phyloP scores from a whole-genome alignment of 2,888 invertebrate species.

The Drosophila kuntzei region DNA sequence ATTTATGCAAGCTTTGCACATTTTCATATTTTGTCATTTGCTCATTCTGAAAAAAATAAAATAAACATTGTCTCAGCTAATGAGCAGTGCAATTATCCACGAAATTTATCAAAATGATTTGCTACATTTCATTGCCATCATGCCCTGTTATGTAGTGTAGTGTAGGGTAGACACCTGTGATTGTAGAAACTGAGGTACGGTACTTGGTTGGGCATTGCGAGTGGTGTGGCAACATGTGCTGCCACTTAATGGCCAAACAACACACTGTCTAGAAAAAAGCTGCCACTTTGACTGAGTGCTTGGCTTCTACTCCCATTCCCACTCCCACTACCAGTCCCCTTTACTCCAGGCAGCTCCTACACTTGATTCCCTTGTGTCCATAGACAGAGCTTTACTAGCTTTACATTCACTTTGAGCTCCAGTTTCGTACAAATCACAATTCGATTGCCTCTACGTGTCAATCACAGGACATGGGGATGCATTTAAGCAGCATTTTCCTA shows the following conservation, averaged over 20 bases:
- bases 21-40: slow-evolving; percentile 34
- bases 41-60: not conserved
- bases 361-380: not conserved
- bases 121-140: slow-evolving; percentile 29
- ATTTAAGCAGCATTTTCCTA: slow-evolving; percentile 60
- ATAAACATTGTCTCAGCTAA: slow-evolving; percentile 30
- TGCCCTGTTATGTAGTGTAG: slow-evolving; percentile 9
- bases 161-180: slow-evolving; percentile 49
- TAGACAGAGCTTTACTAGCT: slow-evolving; percentile 13
- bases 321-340: too few relatives aligned
- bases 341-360: not conserved
- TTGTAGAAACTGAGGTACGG: not conserved
- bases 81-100: slow-evolving; percentile 38
- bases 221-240: slow-evolving; percentile 49
- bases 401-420: slow-evolving; percentile 24
- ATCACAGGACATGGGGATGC: slow-evolving; percentile 68
- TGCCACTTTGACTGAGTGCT: slow-evolving; percentile 59
- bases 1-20: slow-evolving; percentile 28
- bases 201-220: not conserved
- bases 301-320: not conserved
- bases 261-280: slow-evolving; percentile 36
- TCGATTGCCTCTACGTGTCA: slow-evolving; percentile 81
- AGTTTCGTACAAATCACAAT: slow-evolving; percentile 71
- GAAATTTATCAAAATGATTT: slow-evolving; percentile 42
- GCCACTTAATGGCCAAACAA: slow-evolving; percentile 70